A percentile compares a stretch with the other conserved stretches of the same genome.
These are phyloP conservation scores for Enteromius viviparus DNA, from an alignment of 2,797 vertebrate species.

Conservation along the genomic window DNA sequence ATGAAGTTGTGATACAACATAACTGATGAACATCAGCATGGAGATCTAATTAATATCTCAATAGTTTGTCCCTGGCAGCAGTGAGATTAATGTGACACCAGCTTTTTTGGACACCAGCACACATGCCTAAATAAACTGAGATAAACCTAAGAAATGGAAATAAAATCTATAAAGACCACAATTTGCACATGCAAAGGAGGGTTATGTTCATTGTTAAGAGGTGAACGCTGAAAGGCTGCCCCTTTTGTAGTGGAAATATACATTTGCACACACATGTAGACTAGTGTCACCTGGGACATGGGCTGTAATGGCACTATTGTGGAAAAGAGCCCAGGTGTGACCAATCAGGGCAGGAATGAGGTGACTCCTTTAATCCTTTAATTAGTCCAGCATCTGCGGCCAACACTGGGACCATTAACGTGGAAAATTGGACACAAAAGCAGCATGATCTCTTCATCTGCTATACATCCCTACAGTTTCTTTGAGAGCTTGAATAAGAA, in stretches of 20 bases:
- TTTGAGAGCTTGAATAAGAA: slow-evolving; percentile 3
- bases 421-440: slow-evolving; percentile 44
- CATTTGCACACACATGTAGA: slow-evolving; percentile 31
- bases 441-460: slow-evolving; percentile 31
- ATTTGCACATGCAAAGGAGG: background rate
- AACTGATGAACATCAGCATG: background rate
- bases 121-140: background rate
- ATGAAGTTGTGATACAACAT: background rate
- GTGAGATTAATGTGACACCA: background rate
- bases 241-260: slow-evolving; percentile 36
- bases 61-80: background rate
- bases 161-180: background rate
- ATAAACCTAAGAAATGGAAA: background rate
- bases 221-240: background rate
- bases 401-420: slow-evolving; percentile 9
- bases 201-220: background rate
- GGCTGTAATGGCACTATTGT: slow-evolving; percentile 31
- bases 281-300: slow-evolving; percentile 17
- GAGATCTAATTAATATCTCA: background rate
- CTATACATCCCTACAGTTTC: slow-evolving; percentile 1
- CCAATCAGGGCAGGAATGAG: slow-evolving; percentile 48
- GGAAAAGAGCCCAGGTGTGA: slow-evolving; percentile 45
- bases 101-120: background rate
- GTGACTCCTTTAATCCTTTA: slow-evolving; percentile 50
- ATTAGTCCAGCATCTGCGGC: slow-evolving; percentile 59